Conservation (phyloP, 2,797 vertebrate genomes). For the Menidia menidia region DNA sequence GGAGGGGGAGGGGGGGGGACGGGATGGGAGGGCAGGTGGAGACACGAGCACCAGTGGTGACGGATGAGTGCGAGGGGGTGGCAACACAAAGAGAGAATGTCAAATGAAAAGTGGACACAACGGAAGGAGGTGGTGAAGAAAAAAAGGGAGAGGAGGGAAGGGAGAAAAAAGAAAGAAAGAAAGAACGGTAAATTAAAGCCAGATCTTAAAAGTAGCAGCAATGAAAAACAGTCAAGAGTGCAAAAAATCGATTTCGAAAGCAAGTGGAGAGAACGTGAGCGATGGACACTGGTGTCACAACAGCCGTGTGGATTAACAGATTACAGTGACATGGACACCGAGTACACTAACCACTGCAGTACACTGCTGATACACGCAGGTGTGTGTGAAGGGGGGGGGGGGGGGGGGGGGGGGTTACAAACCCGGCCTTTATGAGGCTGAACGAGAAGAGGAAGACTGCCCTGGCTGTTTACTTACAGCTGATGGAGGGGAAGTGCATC, state of each 20-base stretch:
- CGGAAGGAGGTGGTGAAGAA: slow-evolving; percentile 25
- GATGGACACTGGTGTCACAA: slow-evolving; percentile 66
- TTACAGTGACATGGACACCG: slow-evolving; percentile 63
- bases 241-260: slow-evolving; percentile 58
- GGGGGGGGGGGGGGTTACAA: slow-evolving; percentile 11
- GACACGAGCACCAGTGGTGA: slow-evolving; percentile 49
- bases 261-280: slow-evolving; percentile 67
- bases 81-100: slow-evolving; percentile 21
- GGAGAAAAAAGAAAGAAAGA: slow-evolving; percentile 64
- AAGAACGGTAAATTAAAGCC: slow-evolving; percentile 80
- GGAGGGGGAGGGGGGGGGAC: not conserved
- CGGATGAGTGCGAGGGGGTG: slow-evolving; percentile 49
- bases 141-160: slow-evolving; percentile 24
- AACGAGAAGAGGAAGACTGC: slow-evolving; percentile 13
- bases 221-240: slow-evolving; percentile 78
- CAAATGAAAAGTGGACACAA: slow-evolving; percentile 44
- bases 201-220: slow-evolving; percentile 76
- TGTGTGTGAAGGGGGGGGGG: slow-evolving; percentile 4
- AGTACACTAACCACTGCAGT: slow-evolving; percentile 31
- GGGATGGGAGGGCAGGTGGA: slow-evolving; percentile 11
- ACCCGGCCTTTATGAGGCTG: slow-evolving; percentile 14
- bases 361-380: slow-evolving; percentile 7
- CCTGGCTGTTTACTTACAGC: slow-evolving; percentile 57
- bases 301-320: slow-evolving; percentile 63
- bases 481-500: slow-evolving; percentile 36